These are phyloP conservation scores for Heliconius erato DNA, from an alignment of 2,888 invertebrate genomes.

Conservation along the genomic window DNA sequence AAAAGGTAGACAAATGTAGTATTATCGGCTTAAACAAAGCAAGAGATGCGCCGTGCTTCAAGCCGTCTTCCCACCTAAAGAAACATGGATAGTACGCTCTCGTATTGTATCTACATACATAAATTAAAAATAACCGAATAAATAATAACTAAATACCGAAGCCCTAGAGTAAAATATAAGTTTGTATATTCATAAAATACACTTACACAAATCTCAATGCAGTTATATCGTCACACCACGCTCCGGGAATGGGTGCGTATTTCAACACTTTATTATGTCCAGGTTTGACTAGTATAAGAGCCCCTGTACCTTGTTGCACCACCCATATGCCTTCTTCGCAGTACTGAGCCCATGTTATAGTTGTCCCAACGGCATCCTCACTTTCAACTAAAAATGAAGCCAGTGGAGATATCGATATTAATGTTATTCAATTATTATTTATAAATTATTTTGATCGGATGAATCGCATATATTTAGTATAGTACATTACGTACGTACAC, in stretches of 20 bases:
- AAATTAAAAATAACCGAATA: no score
- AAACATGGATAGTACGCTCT: no score
- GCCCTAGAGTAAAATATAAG: background rate
- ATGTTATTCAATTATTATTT: background rate
- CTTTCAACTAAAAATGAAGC: slow-evolving; percentile 67
- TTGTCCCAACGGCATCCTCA: slow-evolving; percentile 72
- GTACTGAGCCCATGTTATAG: slow-evolving; percentile 78
- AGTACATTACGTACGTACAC: background rate
- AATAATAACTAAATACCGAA: background rate
- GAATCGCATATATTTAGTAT: no score
- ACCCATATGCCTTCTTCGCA: slow-evolving; percentile 77
- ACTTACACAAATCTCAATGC: slow-evolving; percentile 73
- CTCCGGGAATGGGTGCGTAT: slow-evolving; percentile 74
- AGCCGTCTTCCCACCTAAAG: no score
- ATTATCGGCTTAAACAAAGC: no score
- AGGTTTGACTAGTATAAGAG: slow-evolving; percentile 70
- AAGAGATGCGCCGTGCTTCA: no score
- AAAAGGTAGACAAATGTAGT: no score
- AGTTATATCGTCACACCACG: slow-evolving; percentile 77
- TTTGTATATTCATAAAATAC: background rate
- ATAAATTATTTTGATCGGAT: no score
- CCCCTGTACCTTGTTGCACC: slow-evolving; percentile 74
- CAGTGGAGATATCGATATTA: background rate
- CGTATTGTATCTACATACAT: no score
- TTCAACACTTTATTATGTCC: slow-evolving; percentile 72